A percentile compares a stretch with the other conserved stretches of the same genome.
Evolutionary conservation across 1,140 invertebrate genomes (phyloP).

Genomic region (Schlechtendalia chinensis): DNA sequence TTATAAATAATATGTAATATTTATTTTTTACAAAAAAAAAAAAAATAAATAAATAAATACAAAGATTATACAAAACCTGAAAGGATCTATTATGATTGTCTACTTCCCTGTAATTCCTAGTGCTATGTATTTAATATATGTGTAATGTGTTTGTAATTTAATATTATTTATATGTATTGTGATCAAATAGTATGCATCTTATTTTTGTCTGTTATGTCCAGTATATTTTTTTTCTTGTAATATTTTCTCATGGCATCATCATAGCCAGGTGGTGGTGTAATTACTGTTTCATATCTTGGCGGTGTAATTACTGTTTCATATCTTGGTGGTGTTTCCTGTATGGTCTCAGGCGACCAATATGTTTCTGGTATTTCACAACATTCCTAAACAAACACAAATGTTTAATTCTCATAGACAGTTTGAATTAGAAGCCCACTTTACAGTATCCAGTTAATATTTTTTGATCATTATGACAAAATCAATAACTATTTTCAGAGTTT

Average conservation of each 20-base stretch:
- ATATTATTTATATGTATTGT: too few species aligned
- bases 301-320: slow-evolving; percentile 50
- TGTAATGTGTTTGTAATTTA: not conserved
- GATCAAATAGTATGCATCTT: slow-evolving; percentile 38
- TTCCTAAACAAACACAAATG: slow-evolving; percentile 4
- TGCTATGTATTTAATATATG: not conserved
- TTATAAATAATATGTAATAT: slow-evolving; percentile 15
- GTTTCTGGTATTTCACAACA: slow-evolving; percentile 32
- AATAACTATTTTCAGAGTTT: too few species aligned
- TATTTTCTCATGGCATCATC: slow-evolving; percentile 43
- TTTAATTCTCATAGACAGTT: too few species aligned
- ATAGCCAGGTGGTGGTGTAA: slow-evolving; percentile 48
- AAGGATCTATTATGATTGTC: not conserved
- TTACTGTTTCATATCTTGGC: slow-evolving; percentile 50
- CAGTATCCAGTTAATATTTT: too few species aligned
- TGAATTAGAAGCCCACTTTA: too few species aligned
- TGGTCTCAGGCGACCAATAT: not conserved
- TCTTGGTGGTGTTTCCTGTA: slow-evolving; percentile 39
- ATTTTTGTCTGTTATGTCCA: slow-evolving; percentile 11
- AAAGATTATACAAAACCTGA: slow-evolving; percentile 14
- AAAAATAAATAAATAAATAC: not conserved
- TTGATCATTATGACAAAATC: too few species aligned
- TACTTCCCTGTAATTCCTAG: slow-evolving; percentile 43
- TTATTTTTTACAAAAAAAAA: slow-evolving; percentile 40
- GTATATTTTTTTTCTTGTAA: slow-evolving; percentile 45